Percentiles rank a stretch among this genome's conserved stretches.
phyloP scores from a whole-genome alignment of 2,113 vertebrate genomes.

The Bubo bubo region DNA sequence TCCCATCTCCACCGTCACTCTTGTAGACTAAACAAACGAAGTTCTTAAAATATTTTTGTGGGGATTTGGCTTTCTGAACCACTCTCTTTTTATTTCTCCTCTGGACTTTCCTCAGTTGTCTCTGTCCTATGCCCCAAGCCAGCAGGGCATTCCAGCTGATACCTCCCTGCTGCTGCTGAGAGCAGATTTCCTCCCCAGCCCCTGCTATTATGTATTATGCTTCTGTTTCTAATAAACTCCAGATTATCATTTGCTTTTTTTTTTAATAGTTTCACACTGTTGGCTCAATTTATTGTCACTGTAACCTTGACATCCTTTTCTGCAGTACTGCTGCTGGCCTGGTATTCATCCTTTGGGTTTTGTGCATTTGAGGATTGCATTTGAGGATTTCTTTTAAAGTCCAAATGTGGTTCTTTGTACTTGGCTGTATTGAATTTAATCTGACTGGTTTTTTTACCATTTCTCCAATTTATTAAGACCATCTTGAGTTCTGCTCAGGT shows the following conservation, averaged over 20 bases:
- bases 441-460: not conserved
- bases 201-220: not conserved
- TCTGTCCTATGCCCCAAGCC: not conserved
- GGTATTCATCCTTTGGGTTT: not conserved
- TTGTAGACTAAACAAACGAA: conserved; percentile 1
- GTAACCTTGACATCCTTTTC: not conserved
- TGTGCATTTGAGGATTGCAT: not conserved
- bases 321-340: not conserved
- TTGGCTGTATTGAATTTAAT: not conserved
- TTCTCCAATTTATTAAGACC: not conserved
- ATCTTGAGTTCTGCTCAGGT: not conserved
- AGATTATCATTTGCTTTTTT: not conserved
- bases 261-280: not conserved
- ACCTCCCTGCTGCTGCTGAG: not conserved
- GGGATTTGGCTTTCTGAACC: not conserved
- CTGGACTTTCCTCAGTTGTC: not conserved
- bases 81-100: not conserved
- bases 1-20: not conserved
- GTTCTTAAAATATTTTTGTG: not conserved
- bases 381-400: not conserved
- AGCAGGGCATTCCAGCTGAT: not conserved
- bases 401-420: not conserved
- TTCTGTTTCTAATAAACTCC: not conserved
- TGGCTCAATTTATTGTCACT: not conserved
- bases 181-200: not conserved